A percentile compares a stretch with the other conserved stretches of the same genome.
Evolutionary conservation across 2,113 vertebrate genomes (phyloP).

Genomic region (Apteryx owenii): DNA sequence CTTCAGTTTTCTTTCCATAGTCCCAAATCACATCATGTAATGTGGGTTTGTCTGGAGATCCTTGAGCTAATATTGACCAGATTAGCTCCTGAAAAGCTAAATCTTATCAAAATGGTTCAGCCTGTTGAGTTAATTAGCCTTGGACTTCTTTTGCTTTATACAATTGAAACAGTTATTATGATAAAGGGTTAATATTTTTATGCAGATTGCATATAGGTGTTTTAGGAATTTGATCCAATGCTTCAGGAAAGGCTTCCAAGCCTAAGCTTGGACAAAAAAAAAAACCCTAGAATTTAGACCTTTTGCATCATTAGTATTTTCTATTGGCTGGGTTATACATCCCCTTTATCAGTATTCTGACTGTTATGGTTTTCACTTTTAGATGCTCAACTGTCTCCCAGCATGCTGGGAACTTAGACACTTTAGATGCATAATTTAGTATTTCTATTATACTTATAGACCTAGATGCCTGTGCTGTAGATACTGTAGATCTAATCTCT

Average conservation of each 20-base stretch:
- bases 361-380: background rate
- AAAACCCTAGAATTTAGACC: background rate
- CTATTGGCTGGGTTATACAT: background rate
- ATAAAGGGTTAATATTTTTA: background rate
- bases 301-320: background rate
- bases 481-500: background rate
- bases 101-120: background rate
- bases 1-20: background rate
- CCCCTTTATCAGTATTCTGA: background rate
- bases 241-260: background rate
- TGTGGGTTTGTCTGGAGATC: background rate
- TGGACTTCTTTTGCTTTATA: background rate
- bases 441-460: background rate
- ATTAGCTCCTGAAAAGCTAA: background rate
- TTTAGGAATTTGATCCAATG: background rate
- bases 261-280: background rate
- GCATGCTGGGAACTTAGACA: background rate
- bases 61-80: background rate
- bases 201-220: background rate
- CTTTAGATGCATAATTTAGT: background rate
- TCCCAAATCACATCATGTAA: accelerated
- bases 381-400: background rate
- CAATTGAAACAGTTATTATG: background rate
- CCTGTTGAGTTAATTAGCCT: background rate
- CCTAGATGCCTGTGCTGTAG: background rate